Conservation (phyloP, 2,797 vertebrate species). For the Pseudomugil tenellus region DNA sequence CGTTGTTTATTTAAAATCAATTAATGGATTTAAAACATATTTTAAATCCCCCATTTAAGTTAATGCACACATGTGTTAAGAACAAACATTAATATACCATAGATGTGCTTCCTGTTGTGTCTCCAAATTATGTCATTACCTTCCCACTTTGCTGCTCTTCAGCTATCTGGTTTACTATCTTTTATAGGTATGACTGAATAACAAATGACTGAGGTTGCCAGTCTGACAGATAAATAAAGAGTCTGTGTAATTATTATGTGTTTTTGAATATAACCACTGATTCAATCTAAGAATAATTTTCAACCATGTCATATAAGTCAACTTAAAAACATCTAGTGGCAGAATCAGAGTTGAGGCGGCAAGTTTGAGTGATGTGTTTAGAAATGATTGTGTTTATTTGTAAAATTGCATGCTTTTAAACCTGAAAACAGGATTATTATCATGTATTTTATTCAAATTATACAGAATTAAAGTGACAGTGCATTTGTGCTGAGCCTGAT, state of each 20-base stretch:
- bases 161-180: background rate
- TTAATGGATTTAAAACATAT: no score
- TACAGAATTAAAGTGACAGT: background rate
- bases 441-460: background rate
- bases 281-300: background rate
- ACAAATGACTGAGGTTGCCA: background rate
- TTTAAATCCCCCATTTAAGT: no score
- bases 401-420: background rate
- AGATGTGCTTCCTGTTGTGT: background rate
- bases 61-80: background rate
- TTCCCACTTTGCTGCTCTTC: background rate
- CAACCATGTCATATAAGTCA: background rate
- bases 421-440: background rate
- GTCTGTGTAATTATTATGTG: background rate
- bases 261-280: background rate
- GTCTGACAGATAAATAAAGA: background rate
- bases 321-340: background rate
- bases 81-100: background rate
- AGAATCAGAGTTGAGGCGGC: background rate
- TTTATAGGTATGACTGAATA: background rate
- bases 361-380: background rate
- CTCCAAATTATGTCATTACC: background rate
- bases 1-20: no score
- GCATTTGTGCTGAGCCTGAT: background rate
- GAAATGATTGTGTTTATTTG: background rate